Conservation (phyloP, 2,113 vertebrate species). For the Coptodon rendalli region DNA sequence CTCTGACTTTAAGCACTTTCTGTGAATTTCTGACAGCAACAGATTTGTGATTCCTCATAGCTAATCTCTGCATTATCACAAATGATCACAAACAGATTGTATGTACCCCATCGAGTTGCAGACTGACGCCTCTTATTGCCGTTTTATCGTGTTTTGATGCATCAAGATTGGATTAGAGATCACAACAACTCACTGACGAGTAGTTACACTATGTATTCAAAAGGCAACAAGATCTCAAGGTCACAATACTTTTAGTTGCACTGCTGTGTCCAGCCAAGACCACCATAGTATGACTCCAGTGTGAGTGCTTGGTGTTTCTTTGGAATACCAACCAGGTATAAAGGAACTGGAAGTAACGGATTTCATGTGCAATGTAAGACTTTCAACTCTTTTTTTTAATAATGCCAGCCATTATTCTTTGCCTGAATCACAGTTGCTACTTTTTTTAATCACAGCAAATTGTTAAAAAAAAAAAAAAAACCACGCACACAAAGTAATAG, state of each 20-base stretch:
- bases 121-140: neutral
- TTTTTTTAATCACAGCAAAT: neutral
- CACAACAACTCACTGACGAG: neutral
- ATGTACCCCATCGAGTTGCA: neutral
- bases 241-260: neutral
- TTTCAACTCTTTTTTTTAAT: neutral
- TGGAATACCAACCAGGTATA: neutral
- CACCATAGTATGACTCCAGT: neutral
- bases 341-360: neutral
- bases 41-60: neutral
- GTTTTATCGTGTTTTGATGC: neutral
- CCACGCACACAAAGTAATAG: neutral
- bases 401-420: neutral
- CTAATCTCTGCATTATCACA: neutral
- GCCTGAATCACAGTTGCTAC: neutral
- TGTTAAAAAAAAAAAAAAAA: accelerated
- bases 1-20: neutral
- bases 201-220: neutral
- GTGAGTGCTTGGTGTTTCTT: neutral
- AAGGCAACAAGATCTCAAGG: neutral
- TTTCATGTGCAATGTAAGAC: neutral
- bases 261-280: neutral
- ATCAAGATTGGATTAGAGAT: neutral
- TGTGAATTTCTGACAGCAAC: neutral
- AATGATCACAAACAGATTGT: neutral